Percentiles rank a stretch among this genome's conserved stretches.
Conservation (phyloP, 2,797 vertebrate species). For the Bradypodion pumilum region DNA sequence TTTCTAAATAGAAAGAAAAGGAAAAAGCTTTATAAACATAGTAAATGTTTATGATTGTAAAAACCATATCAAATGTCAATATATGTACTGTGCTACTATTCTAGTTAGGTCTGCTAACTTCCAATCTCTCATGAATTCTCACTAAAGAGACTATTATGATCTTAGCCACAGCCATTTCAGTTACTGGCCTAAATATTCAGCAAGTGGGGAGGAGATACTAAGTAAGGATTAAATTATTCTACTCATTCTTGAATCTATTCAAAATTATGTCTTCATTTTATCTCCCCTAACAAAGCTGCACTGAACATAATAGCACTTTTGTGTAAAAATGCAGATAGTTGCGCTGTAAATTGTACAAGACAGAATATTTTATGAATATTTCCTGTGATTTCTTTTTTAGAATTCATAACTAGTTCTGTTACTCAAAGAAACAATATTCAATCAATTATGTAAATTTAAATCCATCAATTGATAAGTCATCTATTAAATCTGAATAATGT, state of each 20-base stretch:
- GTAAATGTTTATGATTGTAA: background rate
- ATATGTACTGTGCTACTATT: background rate
- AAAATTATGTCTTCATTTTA: background rate
- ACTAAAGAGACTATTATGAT: background rate
- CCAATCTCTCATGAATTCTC: background rate
- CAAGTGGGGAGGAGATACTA: background rate
- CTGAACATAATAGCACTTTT: background rate
- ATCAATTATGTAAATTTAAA: background rate
- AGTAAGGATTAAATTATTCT: background rate
- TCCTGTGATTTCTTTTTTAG: background rate
- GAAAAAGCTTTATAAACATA: constrained; percentile 16
- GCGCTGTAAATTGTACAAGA: background rate
- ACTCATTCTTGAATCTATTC: background rate
- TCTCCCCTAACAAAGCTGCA: background rate
- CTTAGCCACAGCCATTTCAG: background rate
- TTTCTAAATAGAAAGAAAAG: background rate
- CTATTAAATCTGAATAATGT: background rate
- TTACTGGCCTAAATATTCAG: background rate
- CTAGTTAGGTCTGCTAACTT: background rate
- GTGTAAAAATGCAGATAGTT: background rate
- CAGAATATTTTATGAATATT: background rate
- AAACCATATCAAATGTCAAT: background rate
- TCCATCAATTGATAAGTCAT: background rate
- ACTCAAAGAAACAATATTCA: background rate
- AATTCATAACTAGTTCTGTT: background rate